phyloP scores from a whole-genome alignment of 1,140 invertebrate species.

The Drosophila nasuta region DNA sequence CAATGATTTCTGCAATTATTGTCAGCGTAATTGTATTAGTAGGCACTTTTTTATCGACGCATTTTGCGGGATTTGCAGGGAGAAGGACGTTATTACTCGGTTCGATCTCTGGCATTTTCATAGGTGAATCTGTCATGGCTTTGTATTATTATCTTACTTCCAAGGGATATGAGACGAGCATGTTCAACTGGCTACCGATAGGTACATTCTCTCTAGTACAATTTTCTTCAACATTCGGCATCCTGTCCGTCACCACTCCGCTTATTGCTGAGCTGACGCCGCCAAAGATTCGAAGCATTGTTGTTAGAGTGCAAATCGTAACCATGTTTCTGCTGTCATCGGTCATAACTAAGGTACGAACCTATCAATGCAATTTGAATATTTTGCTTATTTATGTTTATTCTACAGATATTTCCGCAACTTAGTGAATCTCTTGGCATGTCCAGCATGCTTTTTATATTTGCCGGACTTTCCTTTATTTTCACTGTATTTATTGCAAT shows the following conservation, averaged over 20 bases:
- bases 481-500: conserved; percentile 36
- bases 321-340: neutral
- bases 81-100: conserved; percentile 57
- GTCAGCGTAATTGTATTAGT: conserved; percentile 87
- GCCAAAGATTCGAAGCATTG: conserved; percentile 8
- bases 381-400: neutral
- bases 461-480: conserved; percentile 4
- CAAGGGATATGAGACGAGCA: conserved; percentile 30
- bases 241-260: conserved; percentile 17
- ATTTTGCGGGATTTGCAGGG: conserved; percentile 85
- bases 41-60: conserved; percentile 85
- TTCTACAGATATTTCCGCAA: conserved; percentile 13
- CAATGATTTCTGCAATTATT: conserved; percentile 89
- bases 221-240: conserved; percentile 28
- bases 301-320: conserved; percentile 5
- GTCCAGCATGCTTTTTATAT: neutral
- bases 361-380: neutral
- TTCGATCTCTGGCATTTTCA: conserved; percentile 41
- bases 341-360: conserved; percentile 6
- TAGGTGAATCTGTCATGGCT: conserved; percentile 38
- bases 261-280: conserved; percentile 18
- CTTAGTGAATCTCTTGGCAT: conserved; percentile 6
- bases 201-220: conserved; percentile 44
- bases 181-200: conserved; percentile 48
- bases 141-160: conserved; percentile 28